Percentiles rank a stretch among this genome's conserved stretches.
phyloP scores from a whole-genome alignment of 2,888 invertebrate species.

The Campoletis raptor region DNA sequence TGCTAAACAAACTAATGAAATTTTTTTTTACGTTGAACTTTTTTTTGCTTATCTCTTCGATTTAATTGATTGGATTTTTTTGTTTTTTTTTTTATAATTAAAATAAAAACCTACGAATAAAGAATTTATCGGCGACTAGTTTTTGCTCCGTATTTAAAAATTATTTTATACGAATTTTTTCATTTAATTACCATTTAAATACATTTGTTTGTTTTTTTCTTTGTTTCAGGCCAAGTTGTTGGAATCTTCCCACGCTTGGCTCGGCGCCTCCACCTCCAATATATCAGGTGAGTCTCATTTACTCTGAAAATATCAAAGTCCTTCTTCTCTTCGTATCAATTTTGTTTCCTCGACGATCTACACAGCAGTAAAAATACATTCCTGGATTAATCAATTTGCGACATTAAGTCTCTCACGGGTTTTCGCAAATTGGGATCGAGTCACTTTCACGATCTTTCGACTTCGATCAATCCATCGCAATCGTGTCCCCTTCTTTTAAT shows the following conservation, averaged over 20 bases:
- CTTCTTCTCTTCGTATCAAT: neutral
- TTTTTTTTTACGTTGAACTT: neutral
- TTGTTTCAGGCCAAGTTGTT: conserved; percentile 95
- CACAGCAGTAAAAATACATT: neutral
- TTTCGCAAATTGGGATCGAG: neutral
- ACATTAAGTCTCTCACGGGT: neutral
- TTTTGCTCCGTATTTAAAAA: neutral
- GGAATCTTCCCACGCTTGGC: conserved; percentile 97
- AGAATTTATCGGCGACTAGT: neutral
- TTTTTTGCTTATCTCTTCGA: neutral
- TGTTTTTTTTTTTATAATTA: neutral
- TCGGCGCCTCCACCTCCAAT: conserved; percentile 95
- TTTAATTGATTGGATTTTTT: neutral
- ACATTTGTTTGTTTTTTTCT: conserved; percentile 81
- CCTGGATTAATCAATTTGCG: neutral
- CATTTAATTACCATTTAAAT: neutral
- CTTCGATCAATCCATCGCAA: conserved; percentile 47
- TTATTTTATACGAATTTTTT: neutral
- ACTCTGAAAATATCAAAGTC: conserved; percentile 36
- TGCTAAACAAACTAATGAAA: neutral
- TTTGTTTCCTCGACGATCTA: neutral
- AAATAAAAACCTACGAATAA: neutral
- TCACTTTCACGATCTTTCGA: conserved; percentile 51
- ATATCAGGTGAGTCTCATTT: conserved; percentile 93
- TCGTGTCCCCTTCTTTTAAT: conserved; percentile 32